Conservation (phyloP, 2,113 vertebrate species). For the Clarias batrachus region DNA sequence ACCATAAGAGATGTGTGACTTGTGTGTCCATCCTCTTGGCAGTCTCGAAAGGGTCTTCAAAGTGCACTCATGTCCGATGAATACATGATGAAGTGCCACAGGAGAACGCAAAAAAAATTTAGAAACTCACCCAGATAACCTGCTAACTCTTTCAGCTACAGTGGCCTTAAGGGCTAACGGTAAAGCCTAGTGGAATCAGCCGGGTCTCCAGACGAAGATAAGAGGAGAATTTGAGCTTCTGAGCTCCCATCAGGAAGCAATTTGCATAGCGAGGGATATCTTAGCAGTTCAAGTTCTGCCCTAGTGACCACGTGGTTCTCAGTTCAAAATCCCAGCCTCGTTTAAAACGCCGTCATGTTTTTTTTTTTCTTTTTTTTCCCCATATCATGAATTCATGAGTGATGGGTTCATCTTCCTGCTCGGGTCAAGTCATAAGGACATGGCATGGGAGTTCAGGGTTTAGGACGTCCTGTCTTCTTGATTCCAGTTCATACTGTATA, state of each 20-base stretch:
- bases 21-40: constrained; percentile 14
- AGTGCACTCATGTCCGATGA: constrained; percentile 37
- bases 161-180: constrained; percentile 38
- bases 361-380: not conserved
- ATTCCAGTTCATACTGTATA: not conserved
- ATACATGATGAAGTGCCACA: constrained; percentile 44
- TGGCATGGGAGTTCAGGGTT: not conserved
- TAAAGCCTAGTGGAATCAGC: constrained; percentile 43
- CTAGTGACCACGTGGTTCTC: not conserved
- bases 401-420: not conserved
- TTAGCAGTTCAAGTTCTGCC: not conserved
- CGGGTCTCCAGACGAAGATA: constrained; percentile 28
- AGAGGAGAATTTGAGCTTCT: constrained; percentile 26
- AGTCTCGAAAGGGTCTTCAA: constrained; percentile 41
- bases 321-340: constrained; percentile 5
- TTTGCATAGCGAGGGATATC: constrained; percentile 13
- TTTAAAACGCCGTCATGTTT: not conserved
- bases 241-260: constrained; percentile 5
- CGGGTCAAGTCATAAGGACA: not conserved
- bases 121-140: constrained; percentile 17
- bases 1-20: not conserved
- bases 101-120: constrained; percentile 14
- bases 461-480: not conserved
- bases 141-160: constrained; percentile 21
- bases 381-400: not conserved